Evolutionary conservation across 2,888 invertebrate species (phyloP).

Genomic region (Phoronis australis): DNA sequence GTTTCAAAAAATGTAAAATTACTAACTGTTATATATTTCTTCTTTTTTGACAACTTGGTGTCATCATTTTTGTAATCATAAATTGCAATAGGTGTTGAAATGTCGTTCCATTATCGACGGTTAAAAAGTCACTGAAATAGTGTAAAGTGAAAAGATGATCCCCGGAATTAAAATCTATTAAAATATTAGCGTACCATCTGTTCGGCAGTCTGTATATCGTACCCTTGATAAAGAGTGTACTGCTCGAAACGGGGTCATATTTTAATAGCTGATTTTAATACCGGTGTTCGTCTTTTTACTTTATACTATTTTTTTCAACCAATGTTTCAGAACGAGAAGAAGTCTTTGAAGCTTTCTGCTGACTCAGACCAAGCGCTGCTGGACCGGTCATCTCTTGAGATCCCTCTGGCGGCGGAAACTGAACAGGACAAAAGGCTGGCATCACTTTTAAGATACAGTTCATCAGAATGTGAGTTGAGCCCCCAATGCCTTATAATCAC

Average conservation of each 20-base stretch:
- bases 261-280: not conserved
- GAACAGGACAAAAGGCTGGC: slow-evolving; percentile 78
- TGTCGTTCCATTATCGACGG: too few relatives aligned
- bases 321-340: slow-evolving; percentile 67
- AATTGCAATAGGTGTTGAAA: too few relatives aligned
- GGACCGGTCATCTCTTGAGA: slow-evolving; percentile 70
- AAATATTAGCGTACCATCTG: not conserved
- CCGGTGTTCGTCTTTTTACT: not conserved
- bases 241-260: too few relatives aligned
- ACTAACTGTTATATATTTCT: too few relatives aligned
- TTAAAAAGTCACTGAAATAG: too few relatives aligned
- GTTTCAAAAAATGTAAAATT: too few relatives aligned
- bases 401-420: slow-evolving; percentile 71
- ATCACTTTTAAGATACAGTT: slow-evolving; percentile 56
- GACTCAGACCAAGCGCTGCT: slow-evolving; percentile 67
- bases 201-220: not conserved
- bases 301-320: too few relatives aligned
- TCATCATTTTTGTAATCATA: too few relatives aligned
- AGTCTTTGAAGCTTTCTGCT: slow-evolving; percentile 66
- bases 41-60: too few relatives aligned
- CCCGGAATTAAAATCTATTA: not conserved
- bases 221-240: too few relatives aligned
- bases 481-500: not conserved
- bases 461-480: slow-evolving; percentile 24
- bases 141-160: not conserved